Evolutionary conservation across 2,888 invertebrate species (phyloP).

Genomic region (Xanthia togata): DNA sequence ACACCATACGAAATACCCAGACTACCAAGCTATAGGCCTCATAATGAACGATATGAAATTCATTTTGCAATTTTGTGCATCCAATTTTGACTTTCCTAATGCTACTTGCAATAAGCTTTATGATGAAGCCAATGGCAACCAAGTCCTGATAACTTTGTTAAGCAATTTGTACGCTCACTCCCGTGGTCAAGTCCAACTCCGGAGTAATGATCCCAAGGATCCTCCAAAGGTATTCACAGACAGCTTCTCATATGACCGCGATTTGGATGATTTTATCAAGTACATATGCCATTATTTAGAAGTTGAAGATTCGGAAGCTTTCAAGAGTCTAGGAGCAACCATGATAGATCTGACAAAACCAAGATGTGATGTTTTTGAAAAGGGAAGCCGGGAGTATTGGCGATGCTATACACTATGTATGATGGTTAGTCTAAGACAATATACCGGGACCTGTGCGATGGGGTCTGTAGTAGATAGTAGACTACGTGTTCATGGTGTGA

Average conservation of each 20-base stretch:
- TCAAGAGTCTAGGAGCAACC: conserved; percentile 65
- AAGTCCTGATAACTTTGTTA: conserved; percentile 55
- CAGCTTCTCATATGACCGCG: conserved; percentile 64
- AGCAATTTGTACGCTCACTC: conserved; percentile 67
- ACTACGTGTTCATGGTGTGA: conserved; percentile 76
- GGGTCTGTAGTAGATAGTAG: conserved; percentile 93
- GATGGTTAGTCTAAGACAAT: conserved; percentile 93
- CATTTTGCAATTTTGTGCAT: conserved; percentile 55
- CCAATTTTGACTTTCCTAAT: conserved; percentile 37
- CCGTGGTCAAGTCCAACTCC: conserved; percentile 67
- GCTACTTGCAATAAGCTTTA: conserved; percentile 57
- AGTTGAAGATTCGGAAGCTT: conserved; percentile 70
- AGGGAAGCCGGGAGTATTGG: conserved; percentile 66
- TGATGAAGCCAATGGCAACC: conserved; percentile 43
- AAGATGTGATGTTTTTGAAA: conserved; percentile 47
- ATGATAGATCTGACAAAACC: conserved; percentile 58
- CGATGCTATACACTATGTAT: conserved; percentile 62
- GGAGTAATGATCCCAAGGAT: conserved; percentile 67
- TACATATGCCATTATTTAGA: conserved; percentile 68
- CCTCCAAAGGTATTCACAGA: conserved; percentile 66
- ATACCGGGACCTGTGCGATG: conserved; percentile 93
- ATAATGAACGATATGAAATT: conserved; percentile 40
- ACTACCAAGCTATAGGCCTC: conserved; percentile 66
- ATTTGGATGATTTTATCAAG: conserved; percentile 68
- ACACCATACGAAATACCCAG: conserved; percentile 55